Evolutionary conservation across 2,797 vertebrate genomes (phyloP).

Genomic region (Anabacerthia variegaticeps): DNA sequence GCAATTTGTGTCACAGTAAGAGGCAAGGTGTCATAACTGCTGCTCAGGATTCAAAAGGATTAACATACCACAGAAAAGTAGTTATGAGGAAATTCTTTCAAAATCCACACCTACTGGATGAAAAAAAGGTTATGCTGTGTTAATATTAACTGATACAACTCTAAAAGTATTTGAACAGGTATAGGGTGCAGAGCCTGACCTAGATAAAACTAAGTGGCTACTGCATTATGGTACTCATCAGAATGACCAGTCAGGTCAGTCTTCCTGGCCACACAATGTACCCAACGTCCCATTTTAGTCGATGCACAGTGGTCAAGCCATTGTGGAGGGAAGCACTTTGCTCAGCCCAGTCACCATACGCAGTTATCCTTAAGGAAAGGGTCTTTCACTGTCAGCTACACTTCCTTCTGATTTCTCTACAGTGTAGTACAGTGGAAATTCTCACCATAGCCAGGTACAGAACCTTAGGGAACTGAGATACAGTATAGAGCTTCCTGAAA

Average conservation of each 20-base stretch:
- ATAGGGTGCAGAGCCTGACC: background rate
- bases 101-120: background rate
- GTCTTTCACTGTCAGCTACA: background rate
- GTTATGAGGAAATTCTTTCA: background rate
- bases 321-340: background rate
- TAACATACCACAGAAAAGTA: background rate
- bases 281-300: background rate
- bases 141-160: background rate
- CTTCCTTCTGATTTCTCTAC: background rate
- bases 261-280: background rate
- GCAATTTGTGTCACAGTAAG: background rate
- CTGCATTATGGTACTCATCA: background rate
- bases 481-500: background rate
- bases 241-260: background rate
- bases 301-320: rapidly evolving
- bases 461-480: background rate
- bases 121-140: background rate
- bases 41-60: background rate
- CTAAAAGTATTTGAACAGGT: background rate
- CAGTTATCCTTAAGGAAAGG: background rate
- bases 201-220: background rate
- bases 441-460: background rate
- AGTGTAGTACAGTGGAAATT: background rate
- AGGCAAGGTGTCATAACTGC: background rate
- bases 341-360: background rate